Percentiles rank a stretch among this genome's conserved stretches.
Evolutionary conservation across 2,113 vertebrate species (phyloP).

Genomic region (Scomber scombrus): DNA sequence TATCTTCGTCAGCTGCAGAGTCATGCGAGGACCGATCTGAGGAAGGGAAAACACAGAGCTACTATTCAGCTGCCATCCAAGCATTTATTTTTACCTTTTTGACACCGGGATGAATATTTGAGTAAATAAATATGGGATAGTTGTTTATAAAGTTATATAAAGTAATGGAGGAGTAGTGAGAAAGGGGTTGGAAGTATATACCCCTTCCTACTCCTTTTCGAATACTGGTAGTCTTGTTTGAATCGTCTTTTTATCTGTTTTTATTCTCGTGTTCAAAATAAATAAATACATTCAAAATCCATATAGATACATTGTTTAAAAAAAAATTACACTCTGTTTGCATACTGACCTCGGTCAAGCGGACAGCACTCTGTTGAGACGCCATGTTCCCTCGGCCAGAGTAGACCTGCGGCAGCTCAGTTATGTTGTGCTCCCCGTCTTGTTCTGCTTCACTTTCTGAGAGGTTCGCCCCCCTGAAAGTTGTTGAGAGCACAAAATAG

Average conservation of each 20-base stretch:
- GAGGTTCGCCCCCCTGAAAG: conserved; percentile 88
- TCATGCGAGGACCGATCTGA: conserved; percentile 94
- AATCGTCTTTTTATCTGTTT: too few relatives aligned
- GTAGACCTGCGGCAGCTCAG: conserved; percentile 89
- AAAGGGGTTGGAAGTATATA: too few relatives aligned
- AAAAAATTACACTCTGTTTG: rapidly evolving
- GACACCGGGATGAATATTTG: too few relatives aligned
- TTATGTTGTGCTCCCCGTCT: conserved; percentile 92
- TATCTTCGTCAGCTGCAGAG: conserved; percentile 90
- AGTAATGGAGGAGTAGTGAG: too few relatives aligned
- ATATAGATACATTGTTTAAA: too few relatives aligned
- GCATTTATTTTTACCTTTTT: too few relatives aligned
- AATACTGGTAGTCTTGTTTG: too few relatives aligned
- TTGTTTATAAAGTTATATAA: too few relatives aligned
- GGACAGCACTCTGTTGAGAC: conserved; percentile 91
- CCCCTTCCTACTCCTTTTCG: too few relatives aligned
- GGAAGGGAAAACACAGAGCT: neutral
- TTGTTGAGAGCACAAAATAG: neutral
- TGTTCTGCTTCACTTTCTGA: conserved; percentile 95
- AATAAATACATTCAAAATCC: too few relatives aligned
- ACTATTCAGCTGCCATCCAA: neutral
- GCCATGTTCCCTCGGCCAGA: conserved; percentile 93
- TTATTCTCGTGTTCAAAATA: too few relatives aligned
- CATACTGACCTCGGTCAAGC: conserved; percentile 89
- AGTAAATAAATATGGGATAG: too few relatives aligned